These are phyloP conservation scores for Therioaphis trifolii DNA, from an alignment of 2,888 invertebrate species.

Conservation along the genomic window DNA sequence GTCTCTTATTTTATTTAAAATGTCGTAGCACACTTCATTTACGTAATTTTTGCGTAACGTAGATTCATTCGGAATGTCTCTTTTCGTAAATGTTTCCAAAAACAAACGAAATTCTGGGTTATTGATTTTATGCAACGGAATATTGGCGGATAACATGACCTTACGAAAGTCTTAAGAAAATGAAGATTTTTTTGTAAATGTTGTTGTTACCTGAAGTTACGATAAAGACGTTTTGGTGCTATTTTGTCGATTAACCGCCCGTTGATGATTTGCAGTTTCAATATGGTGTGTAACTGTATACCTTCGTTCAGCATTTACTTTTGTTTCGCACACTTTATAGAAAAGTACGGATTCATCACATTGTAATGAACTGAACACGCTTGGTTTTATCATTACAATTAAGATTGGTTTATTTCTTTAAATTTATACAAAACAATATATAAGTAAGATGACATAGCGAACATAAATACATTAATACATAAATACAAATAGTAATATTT, in stretches of 20 bases:
- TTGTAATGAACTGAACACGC: too few relatives aligned
- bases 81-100: background rate
- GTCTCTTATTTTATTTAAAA: conserved; percentile 61
- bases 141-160: conserved; percentile 17
- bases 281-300: conserved; percentile 25
- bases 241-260: background rate
- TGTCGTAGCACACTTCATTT: background rate
- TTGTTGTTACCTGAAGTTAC: background rate
- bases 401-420: too few relatives aligned
- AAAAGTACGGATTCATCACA: conserved; percentile 11
- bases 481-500: too few relatives aligned
- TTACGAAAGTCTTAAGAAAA: conserved; percentile 10
- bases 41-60: conserved; percentile 37
- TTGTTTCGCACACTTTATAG: too few relatives aligned
- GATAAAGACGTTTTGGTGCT: background rate
- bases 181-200: conserved; percentile 22
- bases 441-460: too few relatives aligned
- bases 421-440: too few relatives aligned
- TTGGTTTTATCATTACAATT: too few relatives aligned
- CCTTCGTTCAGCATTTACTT: conserved; percentile 1
- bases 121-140: conserved; percentile 34
- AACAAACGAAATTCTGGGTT: background rate
- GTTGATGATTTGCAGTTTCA: background rate
- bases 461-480: too few relatives aligned
- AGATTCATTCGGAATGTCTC: conserved; percentile 29